Evolutionary conservation across 1,140 invertebrate genomes (phyloP), one percentile per base, ranked within the genome.

Genomic region (Homalodisca vitripennis): DNA sequence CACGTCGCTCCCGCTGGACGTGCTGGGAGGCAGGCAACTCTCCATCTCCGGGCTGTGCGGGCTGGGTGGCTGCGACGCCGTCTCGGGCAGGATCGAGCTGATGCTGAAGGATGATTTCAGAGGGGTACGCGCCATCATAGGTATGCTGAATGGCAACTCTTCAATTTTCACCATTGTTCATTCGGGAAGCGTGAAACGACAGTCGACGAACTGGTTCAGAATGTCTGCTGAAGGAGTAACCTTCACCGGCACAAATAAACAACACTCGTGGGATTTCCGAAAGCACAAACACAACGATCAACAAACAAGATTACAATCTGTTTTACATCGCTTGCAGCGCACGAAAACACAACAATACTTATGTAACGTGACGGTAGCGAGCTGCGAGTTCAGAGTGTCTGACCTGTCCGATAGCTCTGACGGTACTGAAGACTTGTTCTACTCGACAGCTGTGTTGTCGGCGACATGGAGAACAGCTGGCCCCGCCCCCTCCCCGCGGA

Each of bases 41-140:
- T 66, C 64, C 75, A 75, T 27, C 75, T 78, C 3, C 79, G 78
- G 41, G 78, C 79, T 74, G 76, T 24, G 12, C 2, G 78, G 77
- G 62, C 72, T 75, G 0, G 81, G 76, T 0, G 80, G 80, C 0
- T 82, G 82, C 2, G 83, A 74, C 12, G 82, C 84, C 0, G 87
- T 88, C 75, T 90, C 88, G 0, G 88, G 88, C 14, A 92, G 73
- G 29, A 92, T 86, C 30, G 86, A 83, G 68, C 87, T 88, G 60
- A 92, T 92, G 69, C 87, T 90, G 77, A 92, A 92, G 67, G 84
- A 88, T 14, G 87, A 89, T 73, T 88, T 89, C 0, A 88, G 75
- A 0, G 86, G 85, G 65, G 85, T 82, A 31, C 84, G 80, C 29
- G 85, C 82, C 73, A 77, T 77, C 75, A 85, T 84, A 3, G 83